A percentile compares a stretch with the other conserved stretches of the same genome.
Evolutionary conservation across 2,888 invertebrate genomes (phyloP).

Genomic region (Neuroscelio doddi): DNA sequence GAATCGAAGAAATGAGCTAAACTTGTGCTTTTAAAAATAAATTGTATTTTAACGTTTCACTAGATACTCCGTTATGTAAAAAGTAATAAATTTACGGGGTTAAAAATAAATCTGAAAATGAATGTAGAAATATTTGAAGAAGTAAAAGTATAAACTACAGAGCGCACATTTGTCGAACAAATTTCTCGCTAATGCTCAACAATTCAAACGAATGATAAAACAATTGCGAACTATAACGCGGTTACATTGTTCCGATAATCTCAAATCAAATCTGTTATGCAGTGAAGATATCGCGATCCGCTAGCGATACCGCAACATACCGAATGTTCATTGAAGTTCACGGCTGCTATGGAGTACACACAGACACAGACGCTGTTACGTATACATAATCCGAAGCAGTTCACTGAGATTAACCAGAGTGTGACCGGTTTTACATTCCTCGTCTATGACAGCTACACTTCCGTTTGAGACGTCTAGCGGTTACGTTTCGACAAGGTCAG

Average conservation of each 20-base stretch:
- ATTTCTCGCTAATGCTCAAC: conserved; percentile 18
- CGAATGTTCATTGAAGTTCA: conserved; percentile 41
- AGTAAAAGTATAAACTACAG: too few relatives aligned
- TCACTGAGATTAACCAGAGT: conserved; percentile 47
- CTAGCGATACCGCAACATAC: conserved; percentile 37
- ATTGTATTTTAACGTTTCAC: too few relatives aligned
- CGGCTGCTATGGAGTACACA: conserved; percentile 15
- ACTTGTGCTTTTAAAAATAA: too few relatives aligned
- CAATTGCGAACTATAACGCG: conserved; percentile 34
- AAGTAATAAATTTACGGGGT: too few relatives aligned
- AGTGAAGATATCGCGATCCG: conserved; percentile 34
- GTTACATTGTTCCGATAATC: conserved; percentile 45
- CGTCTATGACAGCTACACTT: conserved; percentile 41
- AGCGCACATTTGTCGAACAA: conserved; percentile 31
- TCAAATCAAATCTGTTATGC: conserved; percentile 35
- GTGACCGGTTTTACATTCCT: conserved; percentile 48
- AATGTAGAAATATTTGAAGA: too few relatives aligned
- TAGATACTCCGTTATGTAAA: too few relatives aligned
- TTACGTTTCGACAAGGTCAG: conserved; percentile 37
- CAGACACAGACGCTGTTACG: conserved; percentile 17
- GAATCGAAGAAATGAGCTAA: too few relatives aligned
- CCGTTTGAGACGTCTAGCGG: conserved; percentile 15
- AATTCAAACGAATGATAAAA: conserved; percentile 32
- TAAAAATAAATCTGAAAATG: too few relatives aligned
- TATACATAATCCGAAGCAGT: conserved; percentile 30